Evolutionary conservation across 2,888 invertebrate genomes (phyloP), one percentile per base, ranked within the genome.

Genomic region (Melinaea marsaeus): DNA sequence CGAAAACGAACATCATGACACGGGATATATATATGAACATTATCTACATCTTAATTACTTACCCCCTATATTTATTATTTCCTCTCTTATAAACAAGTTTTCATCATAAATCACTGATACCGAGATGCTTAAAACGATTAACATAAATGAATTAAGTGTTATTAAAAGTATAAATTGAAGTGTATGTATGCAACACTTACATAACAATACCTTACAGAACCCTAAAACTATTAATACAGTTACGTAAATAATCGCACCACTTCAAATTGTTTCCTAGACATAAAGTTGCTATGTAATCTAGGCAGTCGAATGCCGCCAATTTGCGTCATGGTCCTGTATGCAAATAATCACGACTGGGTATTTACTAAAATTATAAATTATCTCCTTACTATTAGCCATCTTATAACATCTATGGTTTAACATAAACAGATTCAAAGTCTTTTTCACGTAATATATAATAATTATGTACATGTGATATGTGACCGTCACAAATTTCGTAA

Each of bases 261-360:
- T 35, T 64, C 55, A 70, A 72, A 74, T 70, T 72, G 72, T 74
- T 75, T 74, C 73, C 75, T 73, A 69, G 69, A 68, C 64, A 66
- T 58, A 22, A 65, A 67, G 66, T 67, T 70, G 61, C 72, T 57
- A 67, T 66, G 66, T 64, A 71, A 70, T 69, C 57, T 55, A 64
- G 62, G 61, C 66, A 59, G 66, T 56, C 60, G 67, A 67, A 65
- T 57, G 65, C 51, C 60, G 65, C 57, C 67, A 65, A 65, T 67
- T 69, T 65, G 58, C 60, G 56, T 59, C 59, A 54, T 35, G 57
- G 58, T 61, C 45, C 58, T 68, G 54, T 67, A 68, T 68, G 67
- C 61, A 68, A 65, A 68, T 68, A 65, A 37, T 68, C 67, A 65
- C 62, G 65, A 65, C 61, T 55, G 57, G 48, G 63, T 60, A 55